Evolutionary conservation across 2,888 invertebrate genomes (phyloP), one percentile per base, ranked within the genome.

Genomic region (Cylloceria caligata): DNA sequence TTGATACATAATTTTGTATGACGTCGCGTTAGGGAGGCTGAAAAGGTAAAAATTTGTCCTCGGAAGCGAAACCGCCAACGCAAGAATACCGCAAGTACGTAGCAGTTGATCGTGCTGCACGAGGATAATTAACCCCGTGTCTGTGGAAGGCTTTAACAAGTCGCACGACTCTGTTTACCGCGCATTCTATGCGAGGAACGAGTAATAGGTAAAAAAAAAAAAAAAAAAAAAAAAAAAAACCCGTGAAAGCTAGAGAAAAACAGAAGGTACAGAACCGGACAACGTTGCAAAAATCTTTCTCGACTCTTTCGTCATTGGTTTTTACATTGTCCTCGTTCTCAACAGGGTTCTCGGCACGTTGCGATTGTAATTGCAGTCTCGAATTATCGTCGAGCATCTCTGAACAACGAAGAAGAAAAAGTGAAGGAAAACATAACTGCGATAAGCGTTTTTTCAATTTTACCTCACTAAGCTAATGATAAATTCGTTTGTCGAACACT

Each of bases 131-230:
- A 81, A 78, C 81, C 78, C 42, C 78, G 69, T 42, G 65, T 74
- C 81, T 81, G 74, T 42, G 78, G 67, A 73, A 84, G 82, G 76
- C 68, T 82, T 85, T 87, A 87, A 88, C 87, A 84, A 88, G 88
- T 88, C 85, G 86, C 87, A 87, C 87, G 86, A 89, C 84, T 87
- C 84, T 67, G 39, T 64, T 68, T 45, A 55, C 68, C 68, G 73
- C 45, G 47, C 68, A 67, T 62, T 65, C 57, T 27, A 62, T 27
- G 21, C 24, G 83, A 83, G 80, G 83, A 87, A 73, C 45, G 62
- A 34, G 49, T 39, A 5, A 19, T 42, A 49, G 6, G 13, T 36
- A 34, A 57, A 65, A 42, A 36, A n/a, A n/a, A n/a, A n/a, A n/a
- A n/a, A n/a, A n/a, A n/a, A n/a, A n/a, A n/a, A n/a, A n/a, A n/a